Evolutionary conservation across 2,113 vertebrate species (phyloP).

Genomic region (Chamaetylas fuelleborni): DNA sequence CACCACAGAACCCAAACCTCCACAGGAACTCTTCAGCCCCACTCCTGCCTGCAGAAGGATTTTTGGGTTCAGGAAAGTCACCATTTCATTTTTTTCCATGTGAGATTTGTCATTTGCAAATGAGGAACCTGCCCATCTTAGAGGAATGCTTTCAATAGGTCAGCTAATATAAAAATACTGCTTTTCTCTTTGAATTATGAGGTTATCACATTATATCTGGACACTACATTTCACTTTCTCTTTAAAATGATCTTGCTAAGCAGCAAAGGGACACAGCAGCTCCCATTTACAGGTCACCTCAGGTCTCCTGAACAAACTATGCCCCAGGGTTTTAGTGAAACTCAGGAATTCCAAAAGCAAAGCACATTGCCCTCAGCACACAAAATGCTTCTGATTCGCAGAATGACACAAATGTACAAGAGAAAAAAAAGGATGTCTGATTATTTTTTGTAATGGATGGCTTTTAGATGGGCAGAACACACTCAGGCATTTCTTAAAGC

Average conservation of each 20-base stretch:
- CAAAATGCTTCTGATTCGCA: constrained; percentile 42
- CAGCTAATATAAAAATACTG: not conserved
- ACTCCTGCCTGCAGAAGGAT: not conserved
- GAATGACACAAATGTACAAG: constrained; percentile 54
- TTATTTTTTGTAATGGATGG: constrained; percentile 47
- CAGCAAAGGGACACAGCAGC: constrained; percentile 11
- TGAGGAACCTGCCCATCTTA: not conserved
- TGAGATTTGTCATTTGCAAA: not conserved
- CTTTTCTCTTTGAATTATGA: constrained; percentile 18
- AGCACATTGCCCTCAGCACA: constrained; percentile 45
- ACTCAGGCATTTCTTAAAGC: not conserved
- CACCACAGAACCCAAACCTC: not conserved
- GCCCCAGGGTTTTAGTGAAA: constrained; percentile 8
- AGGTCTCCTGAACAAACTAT: constrained; percentile 32
- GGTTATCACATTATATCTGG: not conserved
- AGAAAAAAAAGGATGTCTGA: not conserved
- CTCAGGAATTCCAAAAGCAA: constrained; percentile 50
- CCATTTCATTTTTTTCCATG: not conserved
- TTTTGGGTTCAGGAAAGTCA: not conserved
- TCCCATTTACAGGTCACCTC: constrained; percentile 54
- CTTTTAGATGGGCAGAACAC: constrained; percentile 42
- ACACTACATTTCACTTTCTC: not conserved
- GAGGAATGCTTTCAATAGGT: not conserved
- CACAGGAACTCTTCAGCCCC: not conserved
- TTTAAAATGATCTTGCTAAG: not conserved